Evolutionary conservation across 2,113 vertebrate genomes (phyloP).

Genomic region (Tinamus guttatus): DNA sequence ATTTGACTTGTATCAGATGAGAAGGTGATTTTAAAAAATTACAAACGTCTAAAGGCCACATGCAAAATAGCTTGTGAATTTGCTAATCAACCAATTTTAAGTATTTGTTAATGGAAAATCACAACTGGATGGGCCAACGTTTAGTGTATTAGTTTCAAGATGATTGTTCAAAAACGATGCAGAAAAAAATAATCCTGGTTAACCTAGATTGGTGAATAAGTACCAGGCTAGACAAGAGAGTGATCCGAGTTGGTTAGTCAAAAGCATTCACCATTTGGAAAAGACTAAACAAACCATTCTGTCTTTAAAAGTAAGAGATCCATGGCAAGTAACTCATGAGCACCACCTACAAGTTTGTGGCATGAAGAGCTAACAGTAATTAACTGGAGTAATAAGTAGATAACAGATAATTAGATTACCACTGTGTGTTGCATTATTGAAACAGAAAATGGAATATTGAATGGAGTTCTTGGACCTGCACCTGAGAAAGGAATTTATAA

Average conservation of each 20-base stretch:
- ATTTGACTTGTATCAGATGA: neutral
- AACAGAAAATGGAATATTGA: neutral
- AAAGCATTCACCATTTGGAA: rapidly evolving
- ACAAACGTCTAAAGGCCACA: neutral
- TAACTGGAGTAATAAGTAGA: neutral
- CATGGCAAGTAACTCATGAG: neutral
- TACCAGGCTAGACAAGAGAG: rapidly evolving
- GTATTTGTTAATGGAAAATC: neutral
- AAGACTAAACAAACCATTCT: neutral
- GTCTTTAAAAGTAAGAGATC: neutral
- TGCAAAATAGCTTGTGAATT: neutral
- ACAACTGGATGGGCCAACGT: rapidly evolving
- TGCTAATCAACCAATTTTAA: neutral
- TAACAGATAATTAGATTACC: neutral
- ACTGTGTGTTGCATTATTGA: rapidly evolving
- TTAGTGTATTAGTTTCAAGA: neutral
- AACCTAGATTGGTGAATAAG: neutral
- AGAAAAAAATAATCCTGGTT: neutral
- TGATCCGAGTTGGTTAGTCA: neutral
- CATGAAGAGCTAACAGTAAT: rapidly evolving
- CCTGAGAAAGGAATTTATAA: neutral
- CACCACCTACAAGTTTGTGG: neutral
- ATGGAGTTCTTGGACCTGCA: neutral
- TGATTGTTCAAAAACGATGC: neutral
- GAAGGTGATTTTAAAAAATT: neutral